Evolutionary conservation across 2,113 vertebrate species (phyloP).

Genomic region (Otus sunia): DNA sequence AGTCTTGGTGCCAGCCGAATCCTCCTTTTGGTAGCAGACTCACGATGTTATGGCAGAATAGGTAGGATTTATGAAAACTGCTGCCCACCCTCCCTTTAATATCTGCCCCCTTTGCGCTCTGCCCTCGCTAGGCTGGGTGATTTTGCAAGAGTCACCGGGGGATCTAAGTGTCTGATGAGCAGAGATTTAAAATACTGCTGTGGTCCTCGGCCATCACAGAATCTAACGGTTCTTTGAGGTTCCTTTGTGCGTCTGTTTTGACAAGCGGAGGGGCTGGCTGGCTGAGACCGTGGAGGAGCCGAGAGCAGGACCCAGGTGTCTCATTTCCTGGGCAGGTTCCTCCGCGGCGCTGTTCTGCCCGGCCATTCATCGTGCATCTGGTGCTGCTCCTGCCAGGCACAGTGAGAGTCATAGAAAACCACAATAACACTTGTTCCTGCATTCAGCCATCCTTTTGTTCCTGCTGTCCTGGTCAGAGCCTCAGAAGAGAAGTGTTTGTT

Average conservation of each 20-base stretch:
- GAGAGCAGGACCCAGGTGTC: conserved; percentile 46
- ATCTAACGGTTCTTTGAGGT: background rate
- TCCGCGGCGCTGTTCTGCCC: background rate
- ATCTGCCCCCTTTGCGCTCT: background rate
- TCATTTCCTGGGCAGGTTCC: conserved; percentile 28
- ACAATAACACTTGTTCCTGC: conserved; percentile 34
- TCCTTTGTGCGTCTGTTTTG: background rate
- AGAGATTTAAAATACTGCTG: background rate
- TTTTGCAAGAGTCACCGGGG: background rate
- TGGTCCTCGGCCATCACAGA: background rate
- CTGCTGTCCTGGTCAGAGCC: conserved; percentile 40
- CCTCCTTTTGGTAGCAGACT: background rate
- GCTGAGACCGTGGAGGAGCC: background rate
- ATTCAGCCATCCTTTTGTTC: conserved; percentile 29
- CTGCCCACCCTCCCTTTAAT: background rate
- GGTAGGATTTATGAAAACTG: background rate
- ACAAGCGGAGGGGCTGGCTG: background rate
- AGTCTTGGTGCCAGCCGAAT: background rate
- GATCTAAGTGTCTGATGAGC: background rate
- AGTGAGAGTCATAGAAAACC: background rate
- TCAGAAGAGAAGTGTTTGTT: conserved; percentile 30
- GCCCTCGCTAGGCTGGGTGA: background rate
- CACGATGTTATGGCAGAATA: background rate
- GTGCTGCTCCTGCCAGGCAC: conserved; percentile 5
- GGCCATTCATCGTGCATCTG: conserved; percentile 22